Evolutionary conservation across 1,140 invertebrate species (phyloP), one percentile per base, ranked within the genome.

Genomic region (Spodoptera frugiperda): DNA sequence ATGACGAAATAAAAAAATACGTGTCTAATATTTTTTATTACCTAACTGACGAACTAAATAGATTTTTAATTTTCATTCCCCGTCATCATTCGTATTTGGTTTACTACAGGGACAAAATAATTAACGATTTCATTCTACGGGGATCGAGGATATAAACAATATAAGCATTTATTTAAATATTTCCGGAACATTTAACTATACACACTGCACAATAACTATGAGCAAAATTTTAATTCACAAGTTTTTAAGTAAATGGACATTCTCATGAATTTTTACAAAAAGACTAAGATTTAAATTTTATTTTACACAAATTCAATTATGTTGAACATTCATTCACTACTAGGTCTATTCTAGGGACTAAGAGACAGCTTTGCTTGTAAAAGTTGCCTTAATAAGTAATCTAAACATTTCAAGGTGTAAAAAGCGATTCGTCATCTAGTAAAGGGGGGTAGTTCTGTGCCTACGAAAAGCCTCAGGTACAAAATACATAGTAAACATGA

Each of bases 381-480:
- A 83, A 76, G 67, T 82, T 65, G 53, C 33, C 76, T 68, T 68
- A 65, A 59, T 72, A 72, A 44, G 63, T 72, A 70, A 17, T 71
- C 63, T 77, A 78, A 72, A 49, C 54, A 57, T 59, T 44, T 76
- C 70, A 49, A 76, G 63, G 75, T 80, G 74, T 84, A 78, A 57
- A 79, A 82, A 78, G 72, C 74, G 77, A 77, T 75, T 72, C 53
- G 67, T 72, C 39, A 55, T 71, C 70, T 72, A 72, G 39, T 72
- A 78, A 78, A 44, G 72, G 46, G 65, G 70, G 54, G 70, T 72
- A 55, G 39, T 59, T 76, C 51, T 76, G 79, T 79, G 79, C 78
- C 77, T 85, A 88, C 73, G 82, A 85, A 85, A 84, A 88, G 84
- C 84, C 70, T 89, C 90, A 91, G 91, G 90, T 93, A 93, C 87